A percentile compares a stretch with the other conserved stretches of the same genome.
These are phyloP conservation scores for Fragariocoptes setiger DNA, from an alignment of 1,140 invertebrate species.

Conservation along the genomic window DNA sequence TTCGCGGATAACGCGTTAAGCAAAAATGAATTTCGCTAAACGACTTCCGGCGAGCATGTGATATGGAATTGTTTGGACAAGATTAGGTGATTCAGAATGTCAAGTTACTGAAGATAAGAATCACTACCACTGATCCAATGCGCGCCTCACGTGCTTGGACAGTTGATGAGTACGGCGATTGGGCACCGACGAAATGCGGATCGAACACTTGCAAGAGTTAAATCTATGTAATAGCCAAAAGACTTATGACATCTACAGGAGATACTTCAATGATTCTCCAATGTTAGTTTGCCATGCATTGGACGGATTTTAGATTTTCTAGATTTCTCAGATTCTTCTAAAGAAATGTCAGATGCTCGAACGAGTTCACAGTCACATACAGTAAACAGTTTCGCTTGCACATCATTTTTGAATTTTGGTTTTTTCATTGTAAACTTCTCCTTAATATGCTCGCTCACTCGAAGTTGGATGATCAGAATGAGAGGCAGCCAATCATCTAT, in stretches of 20 bases:
- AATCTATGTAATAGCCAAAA: slow-evolving; percentile 21
- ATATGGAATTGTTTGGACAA: slow-evolving; percentile 29
- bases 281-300: not conserved
- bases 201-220: slow-evolving; percentile 19
- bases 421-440: too few species aligned
- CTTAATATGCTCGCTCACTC: too few species aligned
- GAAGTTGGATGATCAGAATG: too few species aligned
- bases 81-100: slow-evolving; percentile 19
- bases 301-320: too few species aligned
- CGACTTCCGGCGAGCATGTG: slow-evolving; percentile 51
- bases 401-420: too few species aligned
- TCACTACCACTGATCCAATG: slow-evolving; percentile 29
- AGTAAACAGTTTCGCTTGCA: too few species aligned
- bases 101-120: slow-evolving; percentile 25
- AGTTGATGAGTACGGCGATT: slow-evolving; percentile 27
- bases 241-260: slow-evolving; percentile 6
- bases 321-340: too few species aligned
- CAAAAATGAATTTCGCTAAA: slow-evolving; percentile 35
- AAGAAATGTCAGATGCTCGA: too few species aligned
- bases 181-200: slow-evolving; percentile 26
- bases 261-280: not conserved
- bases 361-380: too few species aligned
- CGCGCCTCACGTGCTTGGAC: slow-evolving; percentile 37
- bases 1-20: slow-evolving; percentile 25
- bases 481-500: too few species aligned